These are phyloP conservation scores for Actias luna DNA, from an alignment of 2,888 invertebrate genomes.

Conservation along the genomic window DNA sequence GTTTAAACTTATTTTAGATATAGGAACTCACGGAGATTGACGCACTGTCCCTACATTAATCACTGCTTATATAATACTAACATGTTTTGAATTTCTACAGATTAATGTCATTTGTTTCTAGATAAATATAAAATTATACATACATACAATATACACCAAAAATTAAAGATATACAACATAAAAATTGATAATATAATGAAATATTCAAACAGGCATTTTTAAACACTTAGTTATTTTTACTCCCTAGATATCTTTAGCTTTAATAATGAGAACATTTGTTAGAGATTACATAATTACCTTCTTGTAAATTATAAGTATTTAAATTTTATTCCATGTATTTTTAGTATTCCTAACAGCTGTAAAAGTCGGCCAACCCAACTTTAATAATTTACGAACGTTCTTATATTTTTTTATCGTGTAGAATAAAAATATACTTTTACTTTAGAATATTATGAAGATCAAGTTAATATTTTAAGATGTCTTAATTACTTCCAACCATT, in stretches of 20 bases:
- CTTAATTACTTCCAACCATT: conserved; percentile 15
- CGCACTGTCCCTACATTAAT: too few species aligned
- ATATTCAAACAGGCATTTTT: too few species aligned
- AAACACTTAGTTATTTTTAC: too few species aligned
- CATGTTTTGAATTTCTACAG: too few species aligned
- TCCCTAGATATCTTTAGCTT: neutral
- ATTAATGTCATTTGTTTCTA: too few species aligned
- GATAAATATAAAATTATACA: too few species aligned
- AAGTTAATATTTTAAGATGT: neutral
- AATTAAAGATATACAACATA: too few species aligned
- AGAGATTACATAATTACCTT: neutral
- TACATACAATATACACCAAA: too few species aligned
- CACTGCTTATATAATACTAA: too few species aligned
- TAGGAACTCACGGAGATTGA: too few species aligned
- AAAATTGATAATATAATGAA: too few species aligned
- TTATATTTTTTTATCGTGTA: conserved; percentile 3
- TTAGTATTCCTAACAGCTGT: conserved; percentile 18
- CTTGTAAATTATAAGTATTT: neutral
- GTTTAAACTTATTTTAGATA: too few species aligned
- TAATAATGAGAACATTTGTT: neutral
- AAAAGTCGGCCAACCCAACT: conserved; percentile 24
- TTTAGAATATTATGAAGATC: neutral
- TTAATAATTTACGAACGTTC: conserved; percentile 7
- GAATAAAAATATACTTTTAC: conserved; percentile 3
- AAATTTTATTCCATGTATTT: neutral